Evolutionary conservation across 2,888 invertebrate genomes (phyloP).

Genomic region (Callosobruchus maculatus): DNA sequence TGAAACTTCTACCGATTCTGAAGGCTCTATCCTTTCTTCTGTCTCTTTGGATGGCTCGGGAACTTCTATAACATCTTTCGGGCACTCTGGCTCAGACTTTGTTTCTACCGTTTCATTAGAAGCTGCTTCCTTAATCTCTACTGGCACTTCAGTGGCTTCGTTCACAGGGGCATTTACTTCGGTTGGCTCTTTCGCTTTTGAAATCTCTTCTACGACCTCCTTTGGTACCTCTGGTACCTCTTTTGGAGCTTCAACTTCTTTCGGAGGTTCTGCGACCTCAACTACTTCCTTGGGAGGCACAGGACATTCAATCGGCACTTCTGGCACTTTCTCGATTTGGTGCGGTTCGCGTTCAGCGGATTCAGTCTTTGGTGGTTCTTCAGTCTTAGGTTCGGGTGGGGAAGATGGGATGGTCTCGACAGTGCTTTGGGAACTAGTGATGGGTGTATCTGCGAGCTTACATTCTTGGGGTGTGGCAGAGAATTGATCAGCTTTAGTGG

Average conservation of each 20-base stretch:
- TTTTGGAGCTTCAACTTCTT: background rate
- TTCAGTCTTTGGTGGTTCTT: background rate
- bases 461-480: conserved; percentile 43
- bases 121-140: background rate
- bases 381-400: background rate
- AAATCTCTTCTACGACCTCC: background rate
- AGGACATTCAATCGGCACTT: background rate
- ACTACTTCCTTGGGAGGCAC: background rate
- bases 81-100: background rate
- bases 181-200: background rate
- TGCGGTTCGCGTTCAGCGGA: conserved; percentile 2
- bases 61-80: background rate
- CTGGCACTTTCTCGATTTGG: background rate
- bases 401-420: conserved; percentile 6
- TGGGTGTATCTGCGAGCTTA: conserved; percentile 15
- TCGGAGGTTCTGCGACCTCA: background rate
- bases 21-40: background rate
- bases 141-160: background rate
- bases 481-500: conserved; percentile 57
- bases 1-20: background rate
- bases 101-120: background rate
- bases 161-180: background rate
- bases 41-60: background rate
- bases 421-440: background rate
- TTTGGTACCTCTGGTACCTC: background rate